Evolutionary conservation across 1,140 invertebrate genomes (phyloP), one percentile per base, ranked within the genome.

Genomic region (Saccostrea echinata): DNA sequence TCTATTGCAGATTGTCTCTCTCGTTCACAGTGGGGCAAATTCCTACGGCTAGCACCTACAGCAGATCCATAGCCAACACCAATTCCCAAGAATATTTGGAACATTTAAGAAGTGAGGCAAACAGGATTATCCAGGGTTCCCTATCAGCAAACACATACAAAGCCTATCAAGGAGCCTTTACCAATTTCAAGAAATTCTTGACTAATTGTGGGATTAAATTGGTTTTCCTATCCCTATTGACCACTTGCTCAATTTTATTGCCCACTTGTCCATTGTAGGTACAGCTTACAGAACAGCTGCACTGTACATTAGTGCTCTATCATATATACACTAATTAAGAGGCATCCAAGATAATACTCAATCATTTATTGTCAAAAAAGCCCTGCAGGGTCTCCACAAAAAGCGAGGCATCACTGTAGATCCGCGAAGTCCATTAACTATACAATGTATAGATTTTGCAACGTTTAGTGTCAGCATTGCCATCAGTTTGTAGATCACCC

Each of bases 281-380:
- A 68, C 21, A 68, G 64, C 24, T 24, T 27, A 68, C 13, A 27
- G 64, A 27, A 24, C 64, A 27, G 64, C 24, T n/a, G 64, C 64
- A 12, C 21, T 68, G 64, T 68, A 68, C 24, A 68, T 68, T 24
- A 68, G 64, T 30, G n/a, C 64, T 30, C 6, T 68, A 68, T 68
- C 64, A 24, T 68, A 68, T 68, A 24, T 24, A 8, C 64, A 68
- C 13, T 27, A 68, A 68, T 68, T 68, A 27, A 68, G 24, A 68
- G 64, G 64, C 24, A 24, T 68, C 0, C 64, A 57, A 21, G 13
- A 57, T 3, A 68, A 68, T 4, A 68, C 64, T 9, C 64, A 68
- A 68, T 8, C 64, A 6, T 68, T 68, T 12, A 68, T 68, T 68
- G 64, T 68, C 21, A 57, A 68, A 68, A 68, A 68, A 68, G 64